A percentile compares a stretch with the other conserved stretches of the same genome.
These are phyloP conservation scores for Microdon myrmicae DNA, from an alignment of 2,888 invertebrate genomes.

Conservation along the genomic window DNA sequence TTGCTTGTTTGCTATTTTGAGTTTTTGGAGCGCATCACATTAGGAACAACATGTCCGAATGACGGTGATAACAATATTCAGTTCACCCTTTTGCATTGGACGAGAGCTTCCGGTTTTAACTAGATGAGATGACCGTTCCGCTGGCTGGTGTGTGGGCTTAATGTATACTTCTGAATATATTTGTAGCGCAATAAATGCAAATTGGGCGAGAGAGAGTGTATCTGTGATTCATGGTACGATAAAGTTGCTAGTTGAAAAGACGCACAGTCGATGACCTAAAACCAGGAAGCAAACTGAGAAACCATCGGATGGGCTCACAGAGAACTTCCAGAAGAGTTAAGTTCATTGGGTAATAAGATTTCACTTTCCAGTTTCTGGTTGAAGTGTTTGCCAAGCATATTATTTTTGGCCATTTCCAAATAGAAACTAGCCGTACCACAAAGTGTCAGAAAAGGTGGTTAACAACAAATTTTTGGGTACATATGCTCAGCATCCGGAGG, in stretches of 20 bases:
- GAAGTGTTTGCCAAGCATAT: no score
- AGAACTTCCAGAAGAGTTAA: no score
- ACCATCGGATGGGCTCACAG: neutral
- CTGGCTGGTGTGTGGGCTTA: constrained; percentile 4
- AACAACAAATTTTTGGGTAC: no score
- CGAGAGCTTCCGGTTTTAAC: constrained; percentile 28
- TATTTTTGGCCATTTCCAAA: no score
- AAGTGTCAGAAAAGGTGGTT: no score
- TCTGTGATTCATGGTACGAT: constrained; percentile 4
- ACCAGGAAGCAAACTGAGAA: neutral
- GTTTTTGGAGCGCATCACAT: constrained; percentile 41
- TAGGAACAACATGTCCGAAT: constrained; percentile 14
- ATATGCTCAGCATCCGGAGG: no score
- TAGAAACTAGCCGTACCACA: no score
- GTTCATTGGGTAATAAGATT: no score
- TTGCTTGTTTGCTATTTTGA: constrained; percentile 25
- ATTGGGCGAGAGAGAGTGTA: constrained; percentile 17
- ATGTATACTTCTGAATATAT: constrained; percentile 19
- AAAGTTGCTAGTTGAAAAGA: neutral
- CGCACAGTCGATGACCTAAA: neutral
- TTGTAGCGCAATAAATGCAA: constrained; percentile 16
- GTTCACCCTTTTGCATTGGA: constrained; percentile 29
- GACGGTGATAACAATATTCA: constrained; percentile 24
- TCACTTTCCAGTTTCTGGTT: no score
- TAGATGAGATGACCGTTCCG: no score